Evolutionary conservation across 2,797 vertebrate genomes (phyloP).

Genomic region (Leuciscus waleckii): DNA sequence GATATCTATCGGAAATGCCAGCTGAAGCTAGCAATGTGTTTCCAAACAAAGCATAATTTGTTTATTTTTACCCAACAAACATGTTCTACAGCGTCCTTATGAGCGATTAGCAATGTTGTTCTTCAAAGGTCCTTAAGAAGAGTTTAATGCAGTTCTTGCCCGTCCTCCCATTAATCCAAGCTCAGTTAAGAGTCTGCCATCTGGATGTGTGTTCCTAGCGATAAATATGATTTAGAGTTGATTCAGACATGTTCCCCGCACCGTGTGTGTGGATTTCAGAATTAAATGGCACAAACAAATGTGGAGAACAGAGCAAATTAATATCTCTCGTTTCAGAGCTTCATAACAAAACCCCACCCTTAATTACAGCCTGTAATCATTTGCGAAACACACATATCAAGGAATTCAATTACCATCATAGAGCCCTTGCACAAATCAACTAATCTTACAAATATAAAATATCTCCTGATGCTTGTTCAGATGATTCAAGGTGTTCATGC

Average conservation of each 20-base stretch:
- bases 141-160: constrained; percentile 93
- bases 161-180: constrained; percentile 98
- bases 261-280: constrained; percentile 95
- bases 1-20: constrained; percentile 51
- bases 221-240: constrained; percentile 98
- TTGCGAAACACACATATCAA: constrained; percentile 92
- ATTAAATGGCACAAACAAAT: constrained; percentile 99
- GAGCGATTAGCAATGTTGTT: constrained; percentile 99
- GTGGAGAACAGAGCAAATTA: constrained; percentile 95
- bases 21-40: constrained; percentile 29
- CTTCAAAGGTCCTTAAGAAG: constrained; percentile 99
- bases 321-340: constrained; percentile 96
- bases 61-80: constrained; percentile 73
- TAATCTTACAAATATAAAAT: constrained; percentile 84
- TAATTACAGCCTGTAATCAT: constrained; percentile 94
- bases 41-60: constrained; percentile 69
- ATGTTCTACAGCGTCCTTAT: constrained; percentile 84
- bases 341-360: constrained; percentile 87
- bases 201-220: constrained; percentile 97
- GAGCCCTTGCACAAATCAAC: constrained; percentile 91
- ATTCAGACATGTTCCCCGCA: constrained; percentile 98
- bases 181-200: constrained; percentile 99
- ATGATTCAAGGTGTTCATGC: constrained; percentile 73
- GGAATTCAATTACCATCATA: constrained; percentile 95
- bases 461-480: constrained; percentile 79